These are phyloP conservation scores for Anoplius nigerrimus DNA, from an alignment of 2,888 invertebrate genomes.

Conservation along the genomic window DNA sequence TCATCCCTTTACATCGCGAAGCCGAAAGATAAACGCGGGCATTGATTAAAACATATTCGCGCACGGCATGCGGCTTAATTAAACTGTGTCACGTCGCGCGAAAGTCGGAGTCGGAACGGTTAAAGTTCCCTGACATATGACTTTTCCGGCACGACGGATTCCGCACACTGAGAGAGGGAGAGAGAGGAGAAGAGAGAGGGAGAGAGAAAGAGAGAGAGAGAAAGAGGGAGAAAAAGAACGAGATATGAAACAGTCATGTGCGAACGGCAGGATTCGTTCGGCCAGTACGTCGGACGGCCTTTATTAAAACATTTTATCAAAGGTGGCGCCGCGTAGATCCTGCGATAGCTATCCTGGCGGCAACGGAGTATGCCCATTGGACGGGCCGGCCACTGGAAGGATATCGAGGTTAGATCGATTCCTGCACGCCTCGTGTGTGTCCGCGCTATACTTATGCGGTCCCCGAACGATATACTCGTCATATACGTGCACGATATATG, in stretches of 20 bases:
- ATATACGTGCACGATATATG: background rate
- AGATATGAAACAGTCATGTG: background rate
- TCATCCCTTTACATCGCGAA: too few species aligned
- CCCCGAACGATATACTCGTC: too few species aligned
- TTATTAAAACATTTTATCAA: conserved; percentile 28
- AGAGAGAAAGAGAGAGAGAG: too few species aligned
- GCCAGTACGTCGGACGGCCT: background rate
- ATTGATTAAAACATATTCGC: background rate
- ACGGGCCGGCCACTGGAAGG: background rate
- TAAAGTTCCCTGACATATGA: background rate
- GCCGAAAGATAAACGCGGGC: too few species aligned
- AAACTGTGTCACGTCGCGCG: too few species aligned
- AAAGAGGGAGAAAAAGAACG: too few species aligned
- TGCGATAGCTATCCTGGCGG: conserved; percentile 7
- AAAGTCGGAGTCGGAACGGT: background rate
- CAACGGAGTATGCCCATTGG: background rate
- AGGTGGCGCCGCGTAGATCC: conserved; percentile 12
- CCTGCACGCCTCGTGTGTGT: background rate
- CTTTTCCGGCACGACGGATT: too few species aligned
- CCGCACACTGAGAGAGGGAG: too few species aligned
- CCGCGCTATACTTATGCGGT: too few species aligned
- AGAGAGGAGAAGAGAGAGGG: too few species aligned
- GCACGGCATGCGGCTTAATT: background rate
- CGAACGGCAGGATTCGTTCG: background rate
- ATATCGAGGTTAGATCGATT: conserved; percentile 7